Conservation (phyloP, 2,888 invertebrate species). For the Diabrotica balteata region DNA sequence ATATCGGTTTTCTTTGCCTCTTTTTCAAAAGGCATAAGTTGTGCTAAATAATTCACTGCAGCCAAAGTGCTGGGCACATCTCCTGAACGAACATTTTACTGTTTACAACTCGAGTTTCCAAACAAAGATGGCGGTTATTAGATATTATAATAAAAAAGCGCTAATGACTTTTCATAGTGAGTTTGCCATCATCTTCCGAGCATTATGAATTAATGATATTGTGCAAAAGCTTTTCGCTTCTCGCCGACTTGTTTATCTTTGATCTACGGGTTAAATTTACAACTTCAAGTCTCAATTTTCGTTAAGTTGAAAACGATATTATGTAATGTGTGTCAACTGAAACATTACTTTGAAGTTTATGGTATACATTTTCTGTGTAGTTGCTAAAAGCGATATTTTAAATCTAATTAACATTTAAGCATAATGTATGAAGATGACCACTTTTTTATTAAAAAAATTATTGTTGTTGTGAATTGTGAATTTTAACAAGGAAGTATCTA, state of each 20-base stretch:
- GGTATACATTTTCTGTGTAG: too few relatives aligned
- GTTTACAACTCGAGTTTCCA: conserved; percentile 2
- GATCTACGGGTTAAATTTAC: conserved; percentile 20
- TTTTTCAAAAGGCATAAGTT: not conserved
- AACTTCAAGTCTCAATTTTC: conserved; percentile 18
- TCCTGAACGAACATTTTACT: not conserved
- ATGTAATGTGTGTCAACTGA: too few relatives aligned
- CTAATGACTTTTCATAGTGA: conserved; percentile 23
- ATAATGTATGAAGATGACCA: not conserved
- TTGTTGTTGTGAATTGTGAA: not conserved
- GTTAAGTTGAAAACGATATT: not conserved
- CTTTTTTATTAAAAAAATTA: not conserved
- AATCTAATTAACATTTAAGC: not conserved
- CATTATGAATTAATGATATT: conserved; percentile 28
- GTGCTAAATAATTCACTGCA: not conserved
- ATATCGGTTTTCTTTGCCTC: not conserved
- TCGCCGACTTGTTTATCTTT: conserved; percentile 22
- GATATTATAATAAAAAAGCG: conserved; percentile 13
- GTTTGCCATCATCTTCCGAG: conserved; percentile 24
- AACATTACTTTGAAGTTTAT: too few relatives aligned
- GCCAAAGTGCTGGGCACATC: conserved; percentile 2
- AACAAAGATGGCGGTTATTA: conserved; percentile 10
- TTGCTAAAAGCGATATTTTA: not conserved
- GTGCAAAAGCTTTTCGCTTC: conserved; percentile 24
- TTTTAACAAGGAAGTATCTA: not conserved